phyloP scores from a whole-genome alignment of 2,113 vertebrate genomes.

The Podocnemis expansa region DNA sequence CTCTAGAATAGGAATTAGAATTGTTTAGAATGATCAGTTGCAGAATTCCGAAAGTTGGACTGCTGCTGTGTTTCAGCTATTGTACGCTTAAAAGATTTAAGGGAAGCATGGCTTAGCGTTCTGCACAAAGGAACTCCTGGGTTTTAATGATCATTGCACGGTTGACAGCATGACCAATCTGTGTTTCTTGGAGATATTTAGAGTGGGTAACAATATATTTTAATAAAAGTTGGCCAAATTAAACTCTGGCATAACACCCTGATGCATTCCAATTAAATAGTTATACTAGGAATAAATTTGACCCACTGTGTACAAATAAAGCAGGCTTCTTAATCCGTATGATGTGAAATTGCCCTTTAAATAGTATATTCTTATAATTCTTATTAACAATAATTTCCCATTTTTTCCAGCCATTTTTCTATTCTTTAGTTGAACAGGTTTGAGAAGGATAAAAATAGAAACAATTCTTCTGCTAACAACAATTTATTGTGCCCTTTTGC shows the following conservation, averaged over 20 bases:
- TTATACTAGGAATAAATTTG: not conserved
- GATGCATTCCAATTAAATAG: not conserved
- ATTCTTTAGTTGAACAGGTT: constrained; percentile 20
- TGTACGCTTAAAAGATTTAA: constrained; percentile 3
- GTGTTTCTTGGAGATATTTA: not conserved
- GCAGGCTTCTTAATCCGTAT: not conserved
- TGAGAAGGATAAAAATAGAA: constrained; percentile 15
- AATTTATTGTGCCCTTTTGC: not conserved
- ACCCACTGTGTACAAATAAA: not conserved
- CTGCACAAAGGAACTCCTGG: not conserved
- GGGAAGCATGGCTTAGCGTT: not conserved
- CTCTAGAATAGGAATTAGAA: constrained; percentile 25
- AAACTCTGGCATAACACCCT: not conserved
- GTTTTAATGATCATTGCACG: not conserved
- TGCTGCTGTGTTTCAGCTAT: constrained; percentile 18
- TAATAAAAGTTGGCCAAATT: not conserved
- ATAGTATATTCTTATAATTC: not conserved
- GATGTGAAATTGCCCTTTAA: not conserved
- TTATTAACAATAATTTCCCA: not conserved
- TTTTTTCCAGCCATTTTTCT: constrained; percentile 5
- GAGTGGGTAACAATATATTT: not conserved
- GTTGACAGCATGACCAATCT: not conserved
- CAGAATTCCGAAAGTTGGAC: constrained; percentile 11
- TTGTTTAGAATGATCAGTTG: not conserved
- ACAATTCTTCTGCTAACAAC: not conserved